phyloP scores from a whole-genome alignment of 53 echinoderm and acorn worm species.

The Echinometra lucunter region DNA sequence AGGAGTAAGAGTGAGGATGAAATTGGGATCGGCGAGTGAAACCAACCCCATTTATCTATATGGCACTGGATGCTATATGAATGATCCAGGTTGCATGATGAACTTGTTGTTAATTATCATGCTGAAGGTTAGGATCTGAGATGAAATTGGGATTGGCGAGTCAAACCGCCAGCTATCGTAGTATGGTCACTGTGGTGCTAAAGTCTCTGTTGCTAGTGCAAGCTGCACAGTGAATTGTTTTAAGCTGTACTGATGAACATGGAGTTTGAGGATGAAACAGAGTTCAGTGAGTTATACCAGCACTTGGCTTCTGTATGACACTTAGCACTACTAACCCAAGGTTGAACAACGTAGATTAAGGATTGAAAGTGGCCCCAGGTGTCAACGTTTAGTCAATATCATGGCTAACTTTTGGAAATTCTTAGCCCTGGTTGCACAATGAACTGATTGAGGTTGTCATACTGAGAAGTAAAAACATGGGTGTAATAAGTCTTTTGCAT shows the following conservation, averaged over 20 bases:
- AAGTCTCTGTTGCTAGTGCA: too few relatives aligned
- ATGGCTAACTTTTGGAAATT: neutral
- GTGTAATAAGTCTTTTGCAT: neutral
- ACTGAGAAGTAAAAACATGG: neutral
- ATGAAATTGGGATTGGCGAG: conserved; percentile 66
- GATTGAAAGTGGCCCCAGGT: neutral
- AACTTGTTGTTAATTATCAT: conserved; percentile 70
- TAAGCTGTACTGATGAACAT: too few relatives aligned
- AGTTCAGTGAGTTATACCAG: too few relatives aligned
- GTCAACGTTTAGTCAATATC: neutral
- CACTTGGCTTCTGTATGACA: too few relatives aligned
- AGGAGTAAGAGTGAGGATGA: conserved; percentile 71
- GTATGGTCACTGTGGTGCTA: too few relatives aligned
- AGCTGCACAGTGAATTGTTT: too few relatives aligned
- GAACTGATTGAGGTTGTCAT: neutral
- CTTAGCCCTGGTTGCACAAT: neutral
- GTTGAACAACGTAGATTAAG: too few relatives aligned
- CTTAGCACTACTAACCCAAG: too few relatives aligned
- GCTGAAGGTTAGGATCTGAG: conserved; percentile 65
- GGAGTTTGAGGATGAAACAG: too few relatives aligned
- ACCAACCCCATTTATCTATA: neutral
- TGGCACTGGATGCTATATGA: neutral
- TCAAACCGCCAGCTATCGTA: too few relatives aligned
- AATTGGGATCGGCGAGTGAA: conserved; percentile 73
- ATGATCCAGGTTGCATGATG: neutral